Evolutionary conservation across 2,113 vertebrate genomes (phyloP), one percentile per base, ranked within the genome.

Genomic region (Pygoscelis antarcticus): DNA sequence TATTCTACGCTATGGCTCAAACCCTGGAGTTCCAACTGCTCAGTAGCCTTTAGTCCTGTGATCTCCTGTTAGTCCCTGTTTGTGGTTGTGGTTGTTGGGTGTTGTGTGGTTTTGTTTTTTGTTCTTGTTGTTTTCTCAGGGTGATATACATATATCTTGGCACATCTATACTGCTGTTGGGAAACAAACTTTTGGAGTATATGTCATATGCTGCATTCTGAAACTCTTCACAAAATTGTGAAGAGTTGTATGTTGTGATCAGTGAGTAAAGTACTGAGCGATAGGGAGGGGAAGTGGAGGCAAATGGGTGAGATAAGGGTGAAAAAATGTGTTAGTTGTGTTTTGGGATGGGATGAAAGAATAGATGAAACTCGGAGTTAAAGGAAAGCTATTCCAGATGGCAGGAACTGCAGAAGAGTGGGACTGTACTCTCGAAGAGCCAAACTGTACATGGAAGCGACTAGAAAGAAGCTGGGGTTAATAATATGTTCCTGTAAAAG

Each of bases 291-390:
- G 10, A 71, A 76, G 10, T 14, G 13, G 36, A 58, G 11, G 46
- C 15, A 81, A 61, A 72, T 22, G 21, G 55, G 4, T 66, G 66
- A 93, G 76, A 78, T 36, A 57, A 57, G 11, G 21, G 38, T 83
- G 68, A n/a, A 61, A 83, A 82, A 65, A 58, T 2, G 23, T 69
- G 20, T 21, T 47, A n/a, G 23, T 6, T 70, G 42, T 78, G 40
- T 32, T 66, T 87, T 87, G 61, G 89, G 96, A 87, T 38, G 64
- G 54, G 71, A 69, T 95, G 60, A 74, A 79, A 83, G 68, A 16
- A 4, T 4, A 47, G n/a, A 40, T 55, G 74, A 78, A 78, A 65
- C 8, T 7, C 0, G 0, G 17, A 66, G 44, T 65, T 84, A n/a
- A 65, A 78, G 36, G 15, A 13, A 87, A 94, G 54, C 34, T 87